Conservation (phyloP, 2,113 vertebrate species). For the Morone saxatilis region DNA sequence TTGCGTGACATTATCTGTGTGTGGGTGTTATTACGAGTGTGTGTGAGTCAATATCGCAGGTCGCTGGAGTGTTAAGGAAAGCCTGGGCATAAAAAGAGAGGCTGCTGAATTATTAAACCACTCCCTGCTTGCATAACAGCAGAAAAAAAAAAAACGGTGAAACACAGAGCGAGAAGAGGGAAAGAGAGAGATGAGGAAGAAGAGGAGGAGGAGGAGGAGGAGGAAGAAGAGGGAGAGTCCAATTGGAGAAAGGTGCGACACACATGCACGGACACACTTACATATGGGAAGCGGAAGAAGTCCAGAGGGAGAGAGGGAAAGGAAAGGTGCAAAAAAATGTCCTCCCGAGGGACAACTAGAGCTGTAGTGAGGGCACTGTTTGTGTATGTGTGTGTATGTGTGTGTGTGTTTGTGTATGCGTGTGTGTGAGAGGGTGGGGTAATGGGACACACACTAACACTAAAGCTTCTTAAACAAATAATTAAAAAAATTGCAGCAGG, state of each 20-base stretch:
- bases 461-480: not conserved
- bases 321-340: not conserved
- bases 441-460: not conserved
- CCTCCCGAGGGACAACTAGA: not conserved
- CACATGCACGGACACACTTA: not conserved
- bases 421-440: not conserved
- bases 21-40: slow-evolving; percentile 33
- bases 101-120: slow-evolving; percentile 71
- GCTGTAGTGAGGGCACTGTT: not conserved
- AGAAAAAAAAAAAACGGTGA: not conserved
- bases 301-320: not conserved
- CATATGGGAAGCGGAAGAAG: slow-evolving; percentile 12
- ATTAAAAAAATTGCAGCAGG: slow-evolving; percentile 4
- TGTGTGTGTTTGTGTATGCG: not conserved
- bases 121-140: slow-evolving; percentile 60
- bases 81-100: slow-evolving; percentile 32
- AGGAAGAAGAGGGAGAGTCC: not conserved
- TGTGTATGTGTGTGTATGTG: not conserved
- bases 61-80: slow-evolving; percentile 61
- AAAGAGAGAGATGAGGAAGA: not conserved
- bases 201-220: not conserved
- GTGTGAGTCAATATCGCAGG: slow-evolving; percentile 51
- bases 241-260: not conserved
- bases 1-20: slow-evolving; percentile 34
- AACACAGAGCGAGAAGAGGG: not conserved